Percentiles rank a stretch among this genome's conserved stretches.
Evolutionary conservation across 2,888 invertebrate genomes (phyloP).

Genomic region (Zootermopsis nevadensis): DNA sequence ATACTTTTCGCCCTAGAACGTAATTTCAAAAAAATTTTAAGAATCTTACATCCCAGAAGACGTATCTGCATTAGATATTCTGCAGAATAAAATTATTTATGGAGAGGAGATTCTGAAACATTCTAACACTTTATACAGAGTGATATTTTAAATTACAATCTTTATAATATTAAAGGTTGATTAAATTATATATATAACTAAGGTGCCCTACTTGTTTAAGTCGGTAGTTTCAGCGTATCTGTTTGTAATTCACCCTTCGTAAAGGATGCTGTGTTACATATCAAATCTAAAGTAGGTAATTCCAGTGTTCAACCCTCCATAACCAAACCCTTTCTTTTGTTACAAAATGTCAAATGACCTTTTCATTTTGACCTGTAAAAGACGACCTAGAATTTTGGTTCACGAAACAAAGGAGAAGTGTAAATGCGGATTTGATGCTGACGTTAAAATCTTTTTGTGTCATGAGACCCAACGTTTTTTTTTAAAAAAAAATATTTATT

Average conservation of each 20-base stretch:
- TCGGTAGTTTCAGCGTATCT: background rate
- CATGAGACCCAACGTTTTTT: background rate
- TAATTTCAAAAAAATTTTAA: background rate
- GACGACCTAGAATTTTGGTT: background rate
- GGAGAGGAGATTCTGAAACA: background rate
- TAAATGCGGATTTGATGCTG: slow-evolving; percentile 10
- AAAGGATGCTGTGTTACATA: slow-evolving; percentile 3
- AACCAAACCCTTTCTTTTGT: slow-evolving; percentile 9
- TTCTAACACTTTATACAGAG: background rate
- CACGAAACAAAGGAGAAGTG: background rate
- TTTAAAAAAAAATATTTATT: background rate
- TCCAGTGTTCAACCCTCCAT: background rate
- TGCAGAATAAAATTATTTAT: background rate
- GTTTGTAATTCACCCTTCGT: background rate
- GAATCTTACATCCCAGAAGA: background rate
- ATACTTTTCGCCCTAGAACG: background rate
- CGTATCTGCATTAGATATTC: background rate
- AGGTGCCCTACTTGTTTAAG: background rate
- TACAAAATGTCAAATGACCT: background rate
- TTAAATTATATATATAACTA: background rate
- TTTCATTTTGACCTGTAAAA: background rate
- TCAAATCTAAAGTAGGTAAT: background rate
- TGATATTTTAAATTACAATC: background rate
- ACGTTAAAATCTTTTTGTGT: background rate
- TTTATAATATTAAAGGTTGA: background rate